A percentile compares a stretch with the other conserved stretches of the same genome.
Conservation (phyloP, 1,140 invertebrate genomes). For the Micrasema minimum region DNA sequence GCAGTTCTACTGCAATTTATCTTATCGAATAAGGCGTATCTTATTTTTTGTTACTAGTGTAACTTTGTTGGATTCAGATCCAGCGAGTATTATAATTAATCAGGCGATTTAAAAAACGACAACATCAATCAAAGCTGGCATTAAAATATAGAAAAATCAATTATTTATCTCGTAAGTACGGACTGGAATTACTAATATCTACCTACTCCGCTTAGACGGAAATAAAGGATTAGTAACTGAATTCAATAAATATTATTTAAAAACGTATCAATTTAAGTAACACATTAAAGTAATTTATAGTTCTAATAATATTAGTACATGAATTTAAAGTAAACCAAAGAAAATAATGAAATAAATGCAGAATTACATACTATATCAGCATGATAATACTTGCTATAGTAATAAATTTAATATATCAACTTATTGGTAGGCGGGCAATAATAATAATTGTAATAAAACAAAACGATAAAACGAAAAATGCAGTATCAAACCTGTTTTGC, state of each 20-base stretch:
- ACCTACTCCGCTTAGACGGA: background rate
- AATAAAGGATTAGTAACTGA: too few relatives aligned
- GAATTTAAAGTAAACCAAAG: too few relatives aligned
- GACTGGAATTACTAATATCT: constrained; percentile 8
- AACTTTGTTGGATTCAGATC: constrained; percentile 26
- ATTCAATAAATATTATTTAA: too few relatives aligned
- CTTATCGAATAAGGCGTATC: constrained; percentile 25
- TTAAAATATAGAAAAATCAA: constrained; percentile 32
- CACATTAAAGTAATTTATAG: too few relatives aligned
- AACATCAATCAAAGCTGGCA: constrained; percentile 28
- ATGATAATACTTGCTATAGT: too few relatives aligned
- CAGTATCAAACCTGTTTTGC: constrained; percentile 20
- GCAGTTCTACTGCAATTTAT: constrained; percentile 31
- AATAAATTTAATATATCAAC: too few relatives aligned
- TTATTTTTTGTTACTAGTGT: constrained; percentile 13
- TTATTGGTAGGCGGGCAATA: too few relatives aligned
- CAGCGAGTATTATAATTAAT: constrained; percentile 32
- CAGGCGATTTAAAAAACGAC: constrained; percentile 28
- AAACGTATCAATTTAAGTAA: too few relatives aligned
- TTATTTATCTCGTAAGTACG: constrained; percentile 1
- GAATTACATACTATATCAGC: too few relatives aligned
- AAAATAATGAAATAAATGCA: too few relatives aligned
- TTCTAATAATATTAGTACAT: too few relatives aligned
- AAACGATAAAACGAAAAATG: constrained; percentile 18
- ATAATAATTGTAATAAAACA: constrained; percentile 25